Evolutionary conservation across 2,113 vertebrate species (phyloP), one percentile per base, ranked within the genome.

Genomic region (Uria lomvia): DNA sequence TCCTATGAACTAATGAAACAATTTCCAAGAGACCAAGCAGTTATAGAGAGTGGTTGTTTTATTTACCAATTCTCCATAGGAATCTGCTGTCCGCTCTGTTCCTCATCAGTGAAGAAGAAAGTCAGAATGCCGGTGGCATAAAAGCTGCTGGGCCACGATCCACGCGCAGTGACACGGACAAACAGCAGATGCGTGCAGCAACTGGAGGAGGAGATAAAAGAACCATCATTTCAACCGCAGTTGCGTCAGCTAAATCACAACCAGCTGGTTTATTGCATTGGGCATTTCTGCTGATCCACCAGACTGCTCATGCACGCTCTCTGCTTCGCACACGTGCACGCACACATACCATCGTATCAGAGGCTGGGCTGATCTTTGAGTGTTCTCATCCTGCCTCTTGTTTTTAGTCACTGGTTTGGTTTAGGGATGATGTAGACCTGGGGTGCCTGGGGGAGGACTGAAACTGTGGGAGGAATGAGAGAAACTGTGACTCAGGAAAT

Each of bases 401-500:
- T 4, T 71, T 63, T 82, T 23, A 94, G 91, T 65, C 36, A 12
- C 60, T 63, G 56, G 9, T 74, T 92, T 67, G n/a, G 56, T 45
- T 49, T 34, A 65, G 84, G 72, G 50, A 62, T 91, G 86, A 45
- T 66, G 73, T 24, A 82, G 80, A 73, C 43, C 32, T 85, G 93
- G 76, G 67, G 52, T 94, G 49, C n/a, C 49, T 4, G 1, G 11
- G 52, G 80, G 77, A 91, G 77, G 89, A 68, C 73, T 90, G 93
- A 94, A 94, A 85, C 89, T 93, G 80, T 88, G 77, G 87, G 77
- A 96, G 74, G 93, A 93, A 53, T 19, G 43, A 88, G 71, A 95
- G 95, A 96, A 94, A 90, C 92, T 83, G 81, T 96, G 96, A 93
- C 92, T 96, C 92, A 88, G 93, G 96, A 90, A 73, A 88, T 56